Evolutionary conservation across 2,113 vertebrate species (phyloP), one percentile per base, ranked within the genome.

Genomic region (Anarrhichthys ocellatus): DNA sequence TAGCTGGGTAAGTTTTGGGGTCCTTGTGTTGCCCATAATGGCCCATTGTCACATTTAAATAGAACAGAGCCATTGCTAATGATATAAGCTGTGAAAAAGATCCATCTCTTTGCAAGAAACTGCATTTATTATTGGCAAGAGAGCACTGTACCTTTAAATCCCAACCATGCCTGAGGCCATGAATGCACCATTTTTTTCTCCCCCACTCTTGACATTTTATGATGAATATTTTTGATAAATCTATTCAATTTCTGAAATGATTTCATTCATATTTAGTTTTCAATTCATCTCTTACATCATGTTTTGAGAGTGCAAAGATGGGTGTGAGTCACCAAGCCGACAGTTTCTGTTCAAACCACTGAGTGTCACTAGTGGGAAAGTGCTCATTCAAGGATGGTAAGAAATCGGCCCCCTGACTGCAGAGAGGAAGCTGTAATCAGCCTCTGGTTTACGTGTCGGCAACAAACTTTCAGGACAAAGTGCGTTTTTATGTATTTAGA

Each of bases 301-400:
- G 5, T 61, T 76, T 40, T 44, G 7, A 40, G 48, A 78, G 20
- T 22, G 50, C 18, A n/a, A 59, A 83, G 32, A 40, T 0, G 27
- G 13, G 36, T n/a, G n/a, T n/a, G n/a, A 56, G 46, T 69, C 48
- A 71, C 75, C n/a, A 5, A 29, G 50, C 48, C 0, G 64, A 52
- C 76, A 27, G 46, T 89, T 76, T 87, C 78, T n/a, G 13, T 59
- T 74, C 11, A 61, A 59, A 52, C 87, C 84, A 87, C 90, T 80
- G 78, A 76, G 84, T 78, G 91, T 92, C 90, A 90, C 83, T 84
- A 73, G 68, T 63, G 84, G 46, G 80, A 80, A 75, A 46, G 70
- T 8, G 32, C 42, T 72, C 9, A 6, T 24, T 58, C 7, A 17
- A 18, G 46, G 58, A 34, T 0, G 18, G 2, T 29, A 29, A 46